These are phyloP conservation scores for Orussus abietinus DNA, from an alignment of 1,140 invertebrate species.

Conservation along the genomic window DNA sequence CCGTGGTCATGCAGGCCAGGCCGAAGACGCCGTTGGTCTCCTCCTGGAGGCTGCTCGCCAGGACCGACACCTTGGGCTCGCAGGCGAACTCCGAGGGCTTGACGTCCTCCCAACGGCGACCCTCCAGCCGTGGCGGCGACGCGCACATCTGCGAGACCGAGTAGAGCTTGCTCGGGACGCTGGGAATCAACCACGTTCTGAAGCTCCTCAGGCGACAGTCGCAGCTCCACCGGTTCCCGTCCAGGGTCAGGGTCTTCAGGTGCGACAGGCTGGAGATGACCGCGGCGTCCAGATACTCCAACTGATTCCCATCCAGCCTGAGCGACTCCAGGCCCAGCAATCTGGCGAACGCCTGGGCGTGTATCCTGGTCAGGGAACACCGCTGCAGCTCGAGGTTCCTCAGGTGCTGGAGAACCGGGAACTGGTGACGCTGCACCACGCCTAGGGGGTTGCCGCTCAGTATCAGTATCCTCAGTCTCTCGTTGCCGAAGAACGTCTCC, in stretches of 20 bases:
- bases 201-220: conserved; percentile 81
- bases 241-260: conserved; percentile 73
- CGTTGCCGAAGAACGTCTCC: conserved; percentile 72
- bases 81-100: conserved; percentile 69
- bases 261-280: conserved; percentile 64
- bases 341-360: conserved; percentile 67
- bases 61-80: conserved; percentile 62
- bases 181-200: conserved; percentile 69
- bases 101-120: conserved; percentile 65
- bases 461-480: conserved; percentile 64
- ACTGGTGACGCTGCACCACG: conserved; percentile 61
- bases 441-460: conserved; percentile 70
- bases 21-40: conserved; percentile 73
- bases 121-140: conserved; percentile 58
- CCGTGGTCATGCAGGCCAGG: conserved; percentile 74
- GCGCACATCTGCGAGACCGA: conserved; percentile 63
- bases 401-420: conserved; percentile 68
- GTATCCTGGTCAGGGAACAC: conserved; percentile 69
- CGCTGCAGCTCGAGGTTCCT: conserved; percentile 70
- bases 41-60: conserved; percentile 62
- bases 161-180: conserved; percentile 60
- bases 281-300: conserved; percentile 62
- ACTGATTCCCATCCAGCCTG: conserved; percentile 65
- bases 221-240: conserved; percentile 86
- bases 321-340: conserved; percentile 66